These are phyloP conservation scores for Andinoacara biseriatus DNA, from an alignment of 2,113 vertebrate genomes.

Conservation along the genomic window DNA sequence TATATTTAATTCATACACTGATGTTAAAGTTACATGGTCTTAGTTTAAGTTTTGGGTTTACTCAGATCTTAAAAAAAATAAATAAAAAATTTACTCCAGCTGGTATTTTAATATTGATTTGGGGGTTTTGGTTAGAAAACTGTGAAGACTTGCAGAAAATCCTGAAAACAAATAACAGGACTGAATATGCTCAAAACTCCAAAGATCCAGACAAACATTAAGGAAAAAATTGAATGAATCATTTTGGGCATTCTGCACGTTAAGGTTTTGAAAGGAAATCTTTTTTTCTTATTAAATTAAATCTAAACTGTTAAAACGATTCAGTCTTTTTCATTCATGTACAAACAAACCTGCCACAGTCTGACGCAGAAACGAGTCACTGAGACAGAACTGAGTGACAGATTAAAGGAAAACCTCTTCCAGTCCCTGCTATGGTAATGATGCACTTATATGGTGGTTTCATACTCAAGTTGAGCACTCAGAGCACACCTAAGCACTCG, in stretches of 20 bases:
- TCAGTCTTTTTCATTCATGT: background rate
- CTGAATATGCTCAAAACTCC: background rate
- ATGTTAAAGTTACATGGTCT: background rate
- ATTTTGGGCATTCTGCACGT: background rate
- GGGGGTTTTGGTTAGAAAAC: no score
- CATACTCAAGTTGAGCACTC: no score
- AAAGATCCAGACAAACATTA: background rate
- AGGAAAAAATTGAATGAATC: background rate
- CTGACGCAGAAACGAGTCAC: no score
- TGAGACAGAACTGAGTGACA: no score
- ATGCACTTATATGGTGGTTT: no score
- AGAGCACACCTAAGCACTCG: no score
- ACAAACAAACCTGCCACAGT: no score
- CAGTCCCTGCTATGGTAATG: no score
- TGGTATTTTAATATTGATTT: background rate
- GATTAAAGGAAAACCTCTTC: no score
- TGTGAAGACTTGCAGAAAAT: accelerated
- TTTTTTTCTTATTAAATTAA: background rate
- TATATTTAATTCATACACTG: background rate
- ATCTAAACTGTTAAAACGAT: background rate
- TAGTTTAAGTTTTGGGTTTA: background rate
- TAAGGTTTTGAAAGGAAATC: background rate
- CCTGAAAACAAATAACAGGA: background rate
- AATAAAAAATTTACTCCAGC: background rate
- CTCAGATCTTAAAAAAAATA: no score